Conservation (phyloP, 2,797 vertebrate species). For the Gymnoscopelus braueri region DNA sequence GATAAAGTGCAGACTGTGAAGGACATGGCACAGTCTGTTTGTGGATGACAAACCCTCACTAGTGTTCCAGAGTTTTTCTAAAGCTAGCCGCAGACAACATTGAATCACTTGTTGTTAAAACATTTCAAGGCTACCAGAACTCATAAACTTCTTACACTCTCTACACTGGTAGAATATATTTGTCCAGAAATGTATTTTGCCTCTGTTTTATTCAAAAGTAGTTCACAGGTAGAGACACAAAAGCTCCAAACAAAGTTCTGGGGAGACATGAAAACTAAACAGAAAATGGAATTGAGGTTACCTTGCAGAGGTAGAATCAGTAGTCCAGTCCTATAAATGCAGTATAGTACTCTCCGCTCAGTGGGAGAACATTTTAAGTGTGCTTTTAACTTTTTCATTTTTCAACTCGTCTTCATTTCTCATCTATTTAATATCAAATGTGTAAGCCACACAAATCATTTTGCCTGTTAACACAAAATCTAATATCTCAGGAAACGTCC, state of each 20-base stretch:
- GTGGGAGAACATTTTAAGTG: slow-evolving; percentile 9
- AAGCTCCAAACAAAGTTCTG: not conserved
- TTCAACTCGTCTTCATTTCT: slow-evolving; percentile 16
- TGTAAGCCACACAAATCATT: slow-evolving; percentile 30
- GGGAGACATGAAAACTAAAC: not conserved
- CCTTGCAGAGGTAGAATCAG: not conserved
- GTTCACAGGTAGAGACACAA: no score
- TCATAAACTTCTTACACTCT: slow-evolving; percentile 80
- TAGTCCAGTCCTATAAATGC: no score
- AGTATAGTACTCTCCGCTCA: not conserved
- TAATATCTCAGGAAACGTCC: no score
- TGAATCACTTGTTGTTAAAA: slow-evolving; percentile 24
- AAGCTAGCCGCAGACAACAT: slow-evolving; percentile 39
- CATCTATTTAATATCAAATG: slow-evolving; percentile 6
- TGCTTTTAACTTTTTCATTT: slow-evolving; percentile 13
- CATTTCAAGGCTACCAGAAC: slow-evolving; percentile 66
- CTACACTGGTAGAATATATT: not conserved
- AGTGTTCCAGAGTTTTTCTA: slow-evolving; percentile 43
- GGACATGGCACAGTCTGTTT: slow-evolving; percentile 24
- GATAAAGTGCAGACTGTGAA: no score
- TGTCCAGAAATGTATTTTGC: not conserved
- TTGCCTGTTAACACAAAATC: no score
- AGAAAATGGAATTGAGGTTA: not conserved
- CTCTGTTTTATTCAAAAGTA: no score
- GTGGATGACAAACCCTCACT: slow-evolving; percentile 23